phyloP scores from a whole-genome alignment of 1,140 invertebrate species.

The Stegodyphus mimosarum region DNA sequence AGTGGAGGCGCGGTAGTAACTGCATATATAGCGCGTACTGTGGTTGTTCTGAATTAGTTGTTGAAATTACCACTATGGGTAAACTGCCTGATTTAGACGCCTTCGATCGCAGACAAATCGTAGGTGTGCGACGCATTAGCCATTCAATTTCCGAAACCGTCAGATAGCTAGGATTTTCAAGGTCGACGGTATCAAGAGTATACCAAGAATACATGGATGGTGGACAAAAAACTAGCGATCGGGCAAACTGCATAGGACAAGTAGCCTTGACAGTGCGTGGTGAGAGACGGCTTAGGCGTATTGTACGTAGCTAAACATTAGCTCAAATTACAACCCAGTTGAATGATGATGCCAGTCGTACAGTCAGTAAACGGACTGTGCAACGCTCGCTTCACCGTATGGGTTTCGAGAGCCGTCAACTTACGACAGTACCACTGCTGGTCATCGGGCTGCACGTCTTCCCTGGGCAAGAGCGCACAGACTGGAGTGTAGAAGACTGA shows the following conservation, averaged over 20 bases:
- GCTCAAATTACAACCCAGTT: slow-evolving; percentile 4
- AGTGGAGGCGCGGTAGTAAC: too few species aligned
- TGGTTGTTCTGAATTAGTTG: too few species aligned
- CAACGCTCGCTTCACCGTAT: slow-evolving; percentile 4
- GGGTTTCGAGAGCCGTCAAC: slow-evolving; percentile 6
- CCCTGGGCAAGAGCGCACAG: slow-evolving; percentile 2
- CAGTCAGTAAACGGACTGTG: slow-evolving; percentile 10
- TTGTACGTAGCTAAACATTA: background rate
- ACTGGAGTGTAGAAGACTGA: slow-evolving; percentile 15
- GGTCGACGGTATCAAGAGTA: slow-evolving; percentile 5
- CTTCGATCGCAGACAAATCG: slow-evolving; percentile 4
- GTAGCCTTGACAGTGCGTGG: slow-evolving; percentile 4
- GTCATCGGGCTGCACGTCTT: slow-evolving; percentile 9
- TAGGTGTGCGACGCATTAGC: too few species aligned
- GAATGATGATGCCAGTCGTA: slow-evolving; percentile 1
- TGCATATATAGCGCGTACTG: too few species aligned
- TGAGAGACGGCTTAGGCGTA: slow-evolving; percentile 1
- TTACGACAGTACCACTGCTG: slow-evolving; percentile 1
- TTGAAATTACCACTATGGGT: slow-evolving; percentile 1
- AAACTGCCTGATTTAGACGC: slow-evolving; percentile 4
- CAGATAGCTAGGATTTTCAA: background rate
- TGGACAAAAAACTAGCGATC: slow-evolving; percentile 4
- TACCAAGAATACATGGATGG: background rate
- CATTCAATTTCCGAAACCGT: too few species aligned
- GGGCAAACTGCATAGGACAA: background rate